A percentile compares a stretch with the other conserved stretches of the same genome.
Conservation (phyloP, 2,797 vertebrate species). For the Poeciliopsis gracilis region DNA sequence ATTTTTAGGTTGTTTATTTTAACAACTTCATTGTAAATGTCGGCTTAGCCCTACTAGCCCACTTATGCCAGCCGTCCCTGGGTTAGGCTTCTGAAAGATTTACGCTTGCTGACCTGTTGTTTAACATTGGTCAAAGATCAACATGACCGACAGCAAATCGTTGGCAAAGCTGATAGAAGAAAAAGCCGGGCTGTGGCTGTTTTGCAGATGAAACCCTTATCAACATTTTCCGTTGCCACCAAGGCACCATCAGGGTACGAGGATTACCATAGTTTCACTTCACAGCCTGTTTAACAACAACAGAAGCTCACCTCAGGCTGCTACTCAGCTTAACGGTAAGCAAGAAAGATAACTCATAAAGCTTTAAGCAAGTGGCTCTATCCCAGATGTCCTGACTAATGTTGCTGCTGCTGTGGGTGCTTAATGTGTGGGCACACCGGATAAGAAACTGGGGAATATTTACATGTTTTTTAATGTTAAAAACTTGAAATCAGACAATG, state of each 20-base stretch:
- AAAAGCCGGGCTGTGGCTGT: slow-evolving; percentile 3
- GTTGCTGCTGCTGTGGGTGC: slow-evolving; percentile 20
- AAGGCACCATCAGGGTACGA: slow-evolving; percentile 38
- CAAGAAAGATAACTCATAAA: slow-evolving; percentile 20
- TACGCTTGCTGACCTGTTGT: slow-evolving; percentile 20
- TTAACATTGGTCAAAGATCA: slow-evolving; percentile 22
- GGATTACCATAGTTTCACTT: slow-evolving; percentile 43
- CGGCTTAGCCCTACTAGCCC: too few species aligned
- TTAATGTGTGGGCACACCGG: slow-evolving; percentile 41
- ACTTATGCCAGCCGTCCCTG: too few species aligned
- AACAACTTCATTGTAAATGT: too few species aligned
- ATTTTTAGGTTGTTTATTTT: too few species aligned
- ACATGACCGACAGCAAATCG: not conserved
- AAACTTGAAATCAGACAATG: slow-evolving; percentile 15
- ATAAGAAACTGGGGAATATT: slow-evolving; percentile 24
- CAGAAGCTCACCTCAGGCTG: slow-evolving; percentile 36
- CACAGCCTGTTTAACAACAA: slow-evolving; percentile 24
- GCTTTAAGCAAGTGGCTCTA: slow-evolving; percentile 26
- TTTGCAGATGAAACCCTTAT: slow-evolving; percentile 15
- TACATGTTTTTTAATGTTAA: slow-evolving; percentile 12
- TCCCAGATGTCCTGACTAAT: slow-evolving; percentile 39
- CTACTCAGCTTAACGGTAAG: slow-evolving; percentile 26
- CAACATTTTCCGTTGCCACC: slow-evolving; percentile 20
- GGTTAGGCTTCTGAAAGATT: slow-evolving; percentile 10
- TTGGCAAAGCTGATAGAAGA: not conserved